These are phyloP conservation scores for Euura lappo DNA, from an alignment of 1,140 invertebrate species.

Conservation along the genomic window DNA sequence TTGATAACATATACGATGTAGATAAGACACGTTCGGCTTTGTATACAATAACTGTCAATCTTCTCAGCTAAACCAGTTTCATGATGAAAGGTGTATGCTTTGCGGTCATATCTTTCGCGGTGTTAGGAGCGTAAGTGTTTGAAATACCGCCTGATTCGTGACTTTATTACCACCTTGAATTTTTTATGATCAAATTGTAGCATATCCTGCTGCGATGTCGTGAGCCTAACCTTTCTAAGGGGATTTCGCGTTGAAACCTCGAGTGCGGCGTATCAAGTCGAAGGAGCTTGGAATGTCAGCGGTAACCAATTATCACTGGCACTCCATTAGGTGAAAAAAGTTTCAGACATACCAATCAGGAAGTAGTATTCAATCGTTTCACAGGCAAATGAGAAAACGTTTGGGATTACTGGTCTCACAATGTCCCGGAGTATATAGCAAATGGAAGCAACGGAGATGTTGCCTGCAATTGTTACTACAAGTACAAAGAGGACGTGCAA, in stretches of 20 bases:
- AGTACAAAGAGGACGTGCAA: conserved; percentile 63
- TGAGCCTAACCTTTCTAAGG: background rate
- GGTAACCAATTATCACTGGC: background rate
- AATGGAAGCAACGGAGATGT: conserved; percentile 64
- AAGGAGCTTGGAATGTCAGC: conserved; percentile 59
- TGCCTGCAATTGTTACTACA: conserved; percentile 67
- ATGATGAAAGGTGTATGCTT: too few species aligned
- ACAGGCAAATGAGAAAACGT: conserved; percentile 59
- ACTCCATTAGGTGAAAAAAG: background rate
- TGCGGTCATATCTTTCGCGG: too few species aligned
- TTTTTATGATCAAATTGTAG: background rate
- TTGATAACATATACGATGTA: too few species aligned
- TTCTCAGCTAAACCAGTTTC: too few species aligned
- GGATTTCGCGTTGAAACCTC: conserved; percentile 55
- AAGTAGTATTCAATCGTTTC: conserved; percentile 6
- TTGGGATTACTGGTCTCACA: conserved; percentile 68
- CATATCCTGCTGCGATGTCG: background rate
- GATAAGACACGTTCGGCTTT: too few species aligned
- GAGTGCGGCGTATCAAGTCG: conserved; percentile 70
- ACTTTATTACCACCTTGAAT: too few species aligned
- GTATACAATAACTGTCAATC: too few species aligned
- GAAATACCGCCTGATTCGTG: too few species aligned
- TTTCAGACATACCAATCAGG: background rate
- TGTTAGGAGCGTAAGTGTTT: too few species aligned
- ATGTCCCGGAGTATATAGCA: conserved; percentile 57